Conservation (phyloP, 2,888 invertebrate species). For the Caenorhabditis becei region DNA sequence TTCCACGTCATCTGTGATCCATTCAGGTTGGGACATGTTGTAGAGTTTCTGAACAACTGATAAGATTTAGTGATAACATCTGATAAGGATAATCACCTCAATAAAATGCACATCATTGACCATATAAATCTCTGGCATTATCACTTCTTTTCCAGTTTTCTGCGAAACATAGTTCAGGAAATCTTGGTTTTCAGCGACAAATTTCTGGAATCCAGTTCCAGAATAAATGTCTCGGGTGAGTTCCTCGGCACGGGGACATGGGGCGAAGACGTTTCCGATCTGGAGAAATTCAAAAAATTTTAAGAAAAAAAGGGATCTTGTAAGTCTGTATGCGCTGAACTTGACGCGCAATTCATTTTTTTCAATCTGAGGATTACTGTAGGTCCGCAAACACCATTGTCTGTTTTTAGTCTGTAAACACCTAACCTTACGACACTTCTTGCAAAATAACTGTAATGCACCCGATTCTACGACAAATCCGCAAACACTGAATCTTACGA, state of each 20-base stretch:
- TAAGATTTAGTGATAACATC: neutral
- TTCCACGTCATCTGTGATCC: slow-evolving; percentile 71
- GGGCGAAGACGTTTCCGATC: slow-evolving; percentile 74
- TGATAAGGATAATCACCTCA: slow-evolving; percentile 75
- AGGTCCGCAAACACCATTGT: no score
- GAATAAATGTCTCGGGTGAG: slow-evolving; percentile 64
- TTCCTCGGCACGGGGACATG: slow-evolving; percentile 73
- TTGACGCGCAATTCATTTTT: no score
- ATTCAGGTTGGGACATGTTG: slow-evolving; percentile 72
- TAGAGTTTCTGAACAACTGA: slow-evolving; percentile 68
- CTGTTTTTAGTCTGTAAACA: no score
- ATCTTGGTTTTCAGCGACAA: slow-evolving; percentile 68
- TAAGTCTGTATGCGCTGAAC: no score
- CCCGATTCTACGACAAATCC: no score
- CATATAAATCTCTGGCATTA: slow-evolving; percentile 68
- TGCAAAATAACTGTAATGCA: no score
- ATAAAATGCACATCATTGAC: slow-evolving; percentile 76
- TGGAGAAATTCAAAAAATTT: slow-evolving; percentile 25
- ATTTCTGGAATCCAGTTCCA: slow-evolving; percentile 63
- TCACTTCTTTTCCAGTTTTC: slow-evolving; percentile 70
- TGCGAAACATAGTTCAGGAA: slow-evolving; percentile 69
- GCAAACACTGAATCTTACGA: no score
- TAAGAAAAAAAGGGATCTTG: no score
- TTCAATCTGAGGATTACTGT: no score
- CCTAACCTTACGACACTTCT: no score